These are phyloP conservation scores for Chionoecetes opilio DNA, from an alignment of 1,140 invertebrate genomes.

Conservation along the genomic window DNA sequence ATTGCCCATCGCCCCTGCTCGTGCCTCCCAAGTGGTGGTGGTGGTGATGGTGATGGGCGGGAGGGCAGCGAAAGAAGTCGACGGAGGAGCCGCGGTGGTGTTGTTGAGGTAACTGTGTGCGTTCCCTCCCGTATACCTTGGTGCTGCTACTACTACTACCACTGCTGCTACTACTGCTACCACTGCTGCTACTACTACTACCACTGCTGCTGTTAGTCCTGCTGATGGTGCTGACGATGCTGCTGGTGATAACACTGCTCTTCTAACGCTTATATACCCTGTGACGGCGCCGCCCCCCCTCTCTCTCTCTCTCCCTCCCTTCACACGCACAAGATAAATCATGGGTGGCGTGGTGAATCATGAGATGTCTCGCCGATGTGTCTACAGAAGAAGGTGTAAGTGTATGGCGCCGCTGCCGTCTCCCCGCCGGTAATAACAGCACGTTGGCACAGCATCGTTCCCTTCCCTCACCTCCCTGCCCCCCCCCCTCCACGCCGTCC, in stretches of 20 bases:
- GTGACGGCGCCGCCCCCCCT: neutral
- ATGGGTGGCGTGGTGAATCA: too few relatives aligned
- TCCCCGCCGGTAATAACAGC: neutral
- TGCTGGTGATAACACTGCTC: neutral
- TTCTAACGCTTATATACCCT: neutral
- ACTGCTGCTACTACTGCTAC: neutral
- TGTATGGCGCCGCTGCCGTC: neutral
- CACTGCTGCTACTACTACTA: neutral
- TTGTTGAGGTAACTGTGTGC: slow-evolving; percentile 11
- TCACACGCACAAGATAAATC: too few relatives aligned
- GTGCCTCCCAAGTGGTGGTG: neutral
- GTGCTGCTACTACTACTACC: neutral
- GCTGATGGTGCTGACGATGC: neutral
- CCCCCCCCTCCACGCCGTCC: neutral
- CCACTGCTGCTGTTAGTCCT: neutral
- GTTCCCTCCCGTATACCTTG: neutral
- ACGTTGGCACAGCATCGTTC: neutral
- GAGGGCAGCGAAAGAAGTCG: neutral
- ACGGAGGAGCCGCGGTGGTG: neutral
- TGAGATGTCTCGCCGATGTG: too few relatives aligned
- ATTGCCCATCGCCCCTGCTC: too few relatives aligned
- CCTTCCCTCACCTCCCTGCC: neutral
- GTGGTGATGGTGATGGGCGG: neutral
- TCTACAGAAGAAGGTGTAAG: too few relatives aligned
- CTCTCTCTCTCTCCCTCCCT: neutral